These are phyloP conservation scores for Lagodon rhomboides DNA, from an alignment of 2,797 vertebrate genomes.

Conservation along the genomic window DNA sequence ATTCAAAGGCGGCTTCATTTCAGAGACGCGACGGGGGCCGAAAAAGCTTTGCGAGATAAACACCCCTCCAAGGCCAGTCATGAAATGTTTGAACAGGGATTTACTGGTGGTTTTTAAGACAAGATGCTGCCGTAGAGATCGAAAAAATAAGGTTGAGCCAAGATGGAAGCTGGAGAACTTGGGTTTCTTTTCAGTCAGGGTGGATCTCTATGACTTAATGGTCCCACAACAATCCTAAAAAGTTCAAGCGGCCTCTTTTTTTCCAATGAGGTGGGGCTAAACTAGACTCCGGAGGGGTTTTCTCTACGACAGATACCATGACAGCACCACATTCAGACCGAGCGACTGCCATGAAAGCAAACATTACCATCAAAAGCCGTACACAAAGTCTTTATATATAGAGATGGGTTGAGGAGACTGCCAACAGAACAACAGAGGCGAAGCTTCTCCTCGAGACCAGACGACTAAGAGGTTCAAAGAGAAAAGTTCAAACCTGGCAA, in stretches of 20 bases:
- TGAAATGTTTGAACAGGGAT: conserved; percentile 25
- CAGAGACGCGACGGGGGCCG: conserved; percentile 1
- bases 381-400: no score
- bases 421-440: neutral
- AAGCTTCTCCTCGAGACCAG: conserved; percentile 7
- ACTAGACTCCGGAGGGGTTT: neutral
- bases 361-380: neutral
- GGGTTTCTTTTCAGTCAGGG: neutral
- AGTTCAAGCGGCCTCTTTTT: neutral
- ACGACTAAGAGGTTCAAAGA: neutral
- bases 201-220: neutral
- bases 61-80: neutral
- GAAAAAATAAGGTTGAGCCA: neutral
- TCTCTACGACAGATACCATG: neutral
- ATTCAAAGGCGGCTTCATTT: conserved; percentile 13
- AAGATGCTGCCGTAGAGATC: neutral
- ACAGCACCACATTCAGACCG: neutral
- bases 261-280: neutral
- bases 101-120: conserved; percentile 1
- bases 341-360: neutral
- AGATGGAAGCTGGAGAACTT: neutral
- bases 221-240: neutral
- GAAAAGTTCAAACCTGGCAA: neutral
- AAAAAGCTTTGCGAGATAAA: conserved; percentile 13
- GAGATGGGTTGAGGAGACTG: no score